Evolutionary conservation across 2,113 vertebrate species (phyloP), one percentile per base, ranked within the genome.

Genomic region (Lipophrys pholis): DNA sequence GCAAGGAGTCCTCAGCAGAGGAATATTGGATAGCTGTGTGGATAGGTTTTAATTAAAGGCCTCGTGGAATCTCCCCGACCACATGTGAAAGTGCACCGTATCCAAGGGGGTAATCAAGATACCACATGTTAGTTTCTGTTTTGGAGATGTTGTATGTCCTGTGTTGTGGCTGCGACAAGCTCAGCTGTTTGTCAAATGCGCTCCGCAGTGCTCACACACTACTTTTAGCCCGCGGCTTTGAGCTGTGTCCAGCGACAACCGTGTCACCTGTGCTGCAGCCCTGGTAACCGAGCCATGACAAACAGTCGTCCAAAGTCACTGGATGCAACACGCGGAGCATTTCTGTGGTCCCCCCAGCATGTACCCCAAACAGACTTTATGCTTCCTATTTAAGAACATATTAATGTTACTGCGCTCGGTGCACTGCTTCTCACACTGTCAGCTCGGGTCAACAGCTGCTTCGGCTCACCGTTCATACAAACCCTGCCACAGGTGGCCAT

Each of bases 161-260:
- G 59, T 85, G 84, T 86, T 88, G 82, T 86, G 80, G 78, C 73
- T 82, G 72, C 72, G 14, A 68, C 78, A 56, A 62, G 84, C 79
- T 91, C 85, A 92, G 90, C 92, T 92, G 87, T 90, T 86, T 83
- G 76, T 86, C 76, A 57, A 75, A 87, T 85, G 73, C 80, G 80
- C 62, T 11, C 68, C 21, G 73, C 78, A 65, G 54, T 78, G 73
- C 80, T 87, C 88, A 80, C 75, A 63, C 49, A 39, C 90, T 83
- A 86, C 85, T 90, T 89, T 90, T 88, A 91, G 89, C 83, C 46
- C 43, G 41, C 52, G 61, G 74, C 63, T 78, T 73, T 93, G 83
- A 87, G 78, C 79, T 41, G 46, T 80, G 63, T 86, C 84, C 70
- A 89, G 70, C 52, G 77, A 85, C 80, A 88, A 73, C 85, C 86